Base-by-base conservation (phyloP, 1,140 invertebrate genomes). In the Schlechtendalia chinensis region DNA sequence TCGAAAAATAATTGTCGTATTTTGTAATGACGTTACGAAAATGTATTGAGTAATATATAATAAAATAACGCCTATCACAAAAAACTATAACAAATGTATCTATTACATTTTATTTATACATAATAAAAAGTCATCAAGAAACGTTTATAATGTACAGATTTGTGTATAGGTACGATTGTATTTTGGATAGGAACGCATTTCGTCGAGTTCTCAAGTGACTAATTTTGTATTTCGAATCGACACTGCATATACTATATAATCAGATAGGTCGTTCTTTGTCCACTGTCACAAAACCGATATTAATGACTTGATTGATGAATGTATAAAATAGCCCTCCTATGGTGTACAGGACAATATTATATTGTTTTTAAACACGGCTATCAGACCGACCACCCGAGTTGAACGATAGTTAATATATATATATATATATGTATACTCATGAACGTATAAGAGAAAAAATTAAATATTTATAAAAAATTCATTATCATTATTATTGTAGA, bases 331-430 rank as follows among this genome's bases (percentile, higher is more conserved):
- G 56, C 72, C 54, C 53, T 59, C 72, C 56, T 77, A 59, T 24
- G 19, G 72, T 10, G 56, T 45, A 50, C 12, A 77, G 24, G 29
- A 77, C 39, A 59, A 77, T 77, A 24, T 39, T 39, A 77, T 54
- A 77, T 58, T 77, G 56, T 77, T 59, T 77, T 59, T 77, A 58
- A 59, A 58, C 32, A 45, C n/a, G 29, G 72, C 54, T 77, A 59
- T 77, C 72, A 45, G 72, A 12, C 14, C 72, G 72, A 77, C 72
- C 72, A 77, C 72, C 72, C 45, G 22, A 77, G 72, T 45, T 72
- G 50, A 54, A 72, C 53, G 27, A 54, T n/a, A 72, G 8, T 10
- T 17, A 29, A 54, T 54, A 72, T 24, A 19, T 54, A 54, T 54
- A 50, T 17, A 32, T 17, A 6, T 29, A 3, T 17, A 24, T 24